phyloP scores from a whole-genome alignment of 2,888 invertebrate genomes.

The Calliphora vomitoria region DNA sequence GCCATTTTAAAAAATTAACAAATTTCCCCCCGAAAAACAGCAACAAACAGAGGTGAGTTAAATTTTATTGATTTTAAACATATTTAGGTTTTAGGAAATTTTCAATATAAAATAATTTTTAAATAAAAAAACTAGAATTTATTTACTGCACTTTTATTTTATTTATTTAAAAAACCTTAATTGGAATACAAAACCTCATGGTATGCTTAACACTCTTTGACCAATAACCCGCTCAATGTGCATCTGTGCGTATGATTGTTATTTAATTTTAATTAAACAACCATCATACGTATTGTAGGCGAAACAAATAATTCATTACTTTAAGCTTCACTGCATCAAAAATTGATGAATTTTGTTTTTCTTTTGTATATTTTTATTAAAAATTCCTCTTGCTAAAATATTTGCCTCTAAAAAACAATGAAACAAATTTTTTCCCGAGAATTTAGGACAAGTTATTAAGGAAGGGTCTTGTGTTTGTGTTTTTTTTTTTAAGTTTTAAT shows the following conservation, averaged over 20 bases:
- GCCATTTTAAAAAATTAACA: slow-evolving; percentile 6
- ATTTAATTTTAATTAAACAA: slow-evolving; percentile 6
- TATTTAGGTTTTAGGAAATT: not conserved
- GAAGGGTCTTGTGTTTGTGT: not conserved
- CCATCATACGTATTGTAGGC: not conserved
- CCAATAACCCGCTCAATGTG: not conserved
- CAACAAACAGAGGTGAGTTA: slow-evolving; percentile 34
- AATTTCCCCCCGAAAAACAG: not conserved
- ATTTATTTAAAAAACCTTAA: too few relatives aligned
- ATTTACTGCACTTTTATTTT: too few relatives aligned
- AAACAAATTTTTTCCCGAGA: not conserved
- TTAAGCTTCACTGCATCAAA: not conserved
- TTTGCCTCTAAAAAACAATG: not conserved
- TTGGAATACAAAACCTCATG: too few relatives aligned
- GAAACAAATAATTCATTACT: not conserved
- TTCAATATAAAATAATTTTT: too few relatives aligned
- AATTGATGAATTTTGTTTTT: not conserved
- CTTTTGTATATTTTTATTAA: not conserved
- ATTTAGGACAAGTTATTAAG: not conserved
- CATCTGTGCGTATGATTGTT: not conserved
- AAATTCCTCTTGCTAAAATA: not conserved
- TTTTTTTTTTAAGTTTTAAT: not conserved
- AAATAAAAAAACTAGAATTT: too few relatives aligned
- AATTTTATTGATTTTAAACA: slow-evolving; percentile 48
- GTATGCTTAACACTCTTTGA: not conserved